Evolutionary conservation across 1,140 invertebrate species (phyloP).

Genomic region (Tetramorium alpestre): DNA sequence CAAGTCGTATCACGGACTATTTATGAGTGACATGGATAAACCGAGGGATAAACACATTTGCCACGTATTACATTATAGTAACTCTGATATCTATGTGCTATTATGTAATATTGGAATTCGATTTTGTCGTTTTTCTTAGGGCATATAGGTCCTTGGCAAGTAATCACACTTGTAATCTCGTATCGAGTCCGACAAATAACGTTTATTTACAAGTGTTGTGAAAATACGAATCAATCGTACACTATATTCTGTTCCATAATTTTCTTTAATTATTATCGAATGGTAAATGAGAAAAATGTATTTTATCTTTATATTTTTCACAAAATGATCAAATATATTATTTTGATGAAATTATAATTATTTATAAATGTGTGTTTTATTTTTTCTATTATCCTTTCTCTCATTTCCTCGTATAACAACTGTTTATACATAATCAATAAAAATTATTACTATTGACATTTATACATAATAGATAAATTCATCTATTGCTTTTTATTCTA

Average conservation of each 20-base stretch:
- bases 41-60: constrained; percentile 7
- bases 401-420: neutral
- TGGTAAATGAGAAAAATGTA: constrained; percentile 3
- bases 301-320: neutral
- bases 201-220: neutral
- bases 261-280: neutral
- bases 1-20: neutral
- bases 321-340: neutral
- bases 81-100: constrained; percentile 15
- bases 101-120: constrained; percentile 46
- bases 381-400: neutral
- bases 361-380: constrained; percentile 3
- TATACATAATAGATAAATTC: neutral
- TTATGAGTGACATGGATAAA: neutral
- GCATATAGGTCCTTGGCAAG: neutral
- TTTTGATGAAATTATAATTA: neutral
- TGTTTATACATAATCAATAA: neutral
- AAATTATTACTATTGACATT: neutral
- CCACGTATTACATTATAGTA: constrained; percentile 26
- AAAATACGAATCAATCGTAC: neutral
- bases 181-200: constrained; percentile 8
- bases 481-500: neutral
- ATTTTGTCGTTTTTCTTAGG: constrained; percentile 41
- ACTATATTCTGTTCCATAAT: neutral
- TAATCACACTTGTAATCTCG: constrained; percentile 34